These are phyloP conservation scores for Eonycteris spelaea DNA, from an alignment of 2,113 vertebrate genomes.

Conservation along the genomic window DNA sequence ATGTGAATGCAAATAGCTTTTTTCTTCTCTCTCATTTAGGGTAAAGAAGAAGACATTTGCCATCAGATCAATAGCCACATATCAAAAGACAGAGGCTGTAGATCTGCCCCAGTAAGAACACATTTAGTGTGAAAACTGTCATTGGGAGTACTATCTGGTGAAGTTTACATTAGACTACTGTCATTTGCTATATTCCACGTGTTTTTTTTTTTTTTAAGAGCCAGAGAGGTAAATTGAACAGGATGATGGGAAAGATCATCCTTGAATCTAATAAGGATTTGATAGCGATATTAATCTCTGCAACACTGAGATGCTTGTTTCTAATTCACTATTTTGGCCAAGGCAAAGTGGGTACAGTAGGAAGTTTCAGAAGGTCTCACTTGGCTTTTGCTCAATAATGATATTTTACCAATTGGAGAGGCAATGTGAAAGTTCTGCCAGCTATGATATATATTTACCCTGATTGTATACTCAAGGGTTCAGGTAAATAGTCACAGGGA, in stretches of 20 bases:
- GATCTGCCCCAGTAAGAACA: neutral
- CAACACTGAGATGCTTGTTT: neutral
- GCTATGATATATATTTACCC: neutral
- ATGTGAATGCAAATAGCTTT: neutral
- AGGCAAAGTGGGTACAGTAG: neutral
- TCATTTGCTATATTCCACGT: neutral
- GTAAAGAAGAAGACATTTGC: conserved; percentile 20
- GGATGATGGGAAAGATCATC: neutral
- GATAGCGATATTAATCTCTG: neutral
- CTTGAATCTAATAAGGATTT: neutral
- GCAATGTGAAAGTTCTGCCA: neutral
- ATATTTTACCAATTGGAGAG: neutral
- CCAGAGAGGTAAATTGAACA: neutral
- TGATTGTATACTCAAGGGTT: neutral
- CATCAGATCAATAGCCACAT: neutral
- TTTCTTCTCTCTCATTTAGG: neutral
- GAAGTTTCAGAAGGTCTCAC: neutral
- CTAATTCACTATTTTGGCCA: neutral
- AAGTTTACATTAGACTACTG: neutral
- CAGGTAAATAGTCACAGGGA: neutral
- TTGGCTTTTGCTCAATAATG: neutral
- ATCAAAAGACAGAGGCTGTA: neutral
- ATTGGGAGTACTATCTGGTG: neutral
- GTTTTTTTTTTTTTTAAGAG: neutral
- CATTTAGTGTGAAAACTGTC: neutral